A percentile compares a stretch with the other conserved stretches of the same genome.
phyloP scores from a whole-genome alignment of 2,888 invertebrate species.

The Malthinus seriepunctatus region DNA sequence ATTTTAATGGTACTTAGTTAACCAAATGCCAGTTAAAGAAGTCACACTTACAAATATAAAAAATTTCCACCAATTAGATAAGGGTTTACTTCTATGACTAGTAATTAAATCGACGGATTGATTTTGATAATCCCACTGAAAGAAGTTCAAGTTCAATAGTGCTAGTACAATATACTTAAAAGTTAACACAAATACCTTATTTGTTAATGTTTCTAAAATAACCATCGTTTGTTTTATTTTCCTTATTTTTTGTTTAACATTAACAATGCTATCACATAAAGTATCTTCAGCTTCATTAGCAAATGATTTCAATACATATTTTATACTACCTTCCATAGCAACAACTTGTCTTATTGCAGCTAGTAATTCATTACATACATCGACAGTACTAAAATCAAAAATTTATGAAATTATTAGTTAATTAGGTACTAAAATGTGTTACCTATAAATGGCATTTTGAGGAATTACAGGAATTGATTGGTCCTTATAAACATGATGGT shows the following conservation, averaged over 20 bases:
- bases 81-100: conserved; percentile 7
- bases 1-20: not conserved
- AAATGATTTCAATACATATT: conserved; percentile 50
- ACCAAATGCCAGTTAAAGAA: not conserved
- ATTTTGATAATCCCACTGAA: conserved; percentile 57
- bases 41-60: conserved; percentile 4
- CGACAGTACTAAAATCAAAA: conserved; percentile 57
- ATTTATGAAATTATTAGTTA: not conserved
- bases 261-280: not conserved
- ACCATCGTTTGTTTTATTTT: conserved; percentile 7
- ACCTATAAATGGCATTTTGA: conserved; percentile 54
- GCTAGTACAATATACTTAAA: not conserved
- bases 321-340: conserved; percentile 61
- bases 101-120: conserved; percentile 59
- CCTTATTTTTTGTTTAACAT: conserved; percentile 8
- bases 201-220: conserved; percentile 2
- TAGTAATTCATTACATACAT: conserved; percentile 59
- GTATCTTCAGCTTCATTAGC: not conserved
- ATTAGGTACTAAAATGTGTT: conserved; percentile 23
- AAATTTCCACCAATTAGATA: conserved; percentile 7
- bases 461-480: conserved; percentile 47
- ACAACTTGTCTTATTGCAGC: conserved; percentile 62
- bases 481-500: conserved; percentile 61
- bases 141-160: conserved; percentile 16
- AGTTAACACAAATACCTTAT: conserved; percentile 7